These are phyloP conservation scores for Celastrina argiolus DNA, from an alignment of 2,888 invertebrate genomes.

Conservation along the genomic window DNA sequence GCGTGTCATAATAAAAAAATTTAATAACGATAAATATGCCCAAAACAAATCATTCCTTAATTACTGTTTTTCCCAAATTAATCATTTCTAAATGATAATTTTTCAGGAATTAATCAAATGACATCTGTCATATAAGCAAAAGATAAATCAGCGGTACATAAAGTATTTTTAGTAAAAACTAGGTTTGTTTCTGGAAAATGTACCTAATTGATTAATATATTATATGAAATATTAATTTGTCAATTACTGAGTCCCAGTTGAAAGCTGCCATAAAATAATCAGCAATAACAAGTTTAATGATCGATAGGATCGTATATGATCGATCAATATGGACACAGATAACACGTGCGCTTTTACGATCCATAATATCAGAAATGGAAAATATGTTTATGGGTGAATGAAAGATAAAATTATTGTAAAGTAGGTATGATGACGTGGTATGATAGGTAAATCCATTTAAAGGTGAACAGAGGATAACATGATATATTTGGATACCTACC, in stretches of 20 bases:
- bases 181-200: too few species aligned
- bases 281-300: constrained; percentile 4
- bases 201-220: background rate
- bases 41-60: background rate
- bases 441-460: too few species aligned
- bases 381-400: background rate
- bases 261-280: constrained; percentile 12
- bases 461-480: too few species aligned
- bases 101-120: background rate
- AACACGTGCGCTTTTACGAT: constrained; percentile 11
- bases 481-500: too few species aligned
- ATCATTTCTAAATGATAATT: background rate
- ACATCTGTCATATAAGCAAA: background rate
- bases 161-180: too few species aligned
- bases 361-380: background rate
- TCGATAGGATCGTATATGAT: background rate
- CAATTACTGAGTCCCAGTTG: constrained; percentile 4
- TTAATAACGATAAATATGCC: background rate
- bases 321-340: constrained; percentile 11
- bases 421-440: too few species aligned
- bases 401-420: background rate
- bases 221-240: too few species aligned
- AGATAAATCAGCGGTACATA: background rate
- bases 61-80: background rate
- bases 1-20: background rate